These are phyloP conservation scores for Caerostris extrusa DNA, from an alignment of 1,140 invertebrate species.

Conservation along the genomic window DNA sequence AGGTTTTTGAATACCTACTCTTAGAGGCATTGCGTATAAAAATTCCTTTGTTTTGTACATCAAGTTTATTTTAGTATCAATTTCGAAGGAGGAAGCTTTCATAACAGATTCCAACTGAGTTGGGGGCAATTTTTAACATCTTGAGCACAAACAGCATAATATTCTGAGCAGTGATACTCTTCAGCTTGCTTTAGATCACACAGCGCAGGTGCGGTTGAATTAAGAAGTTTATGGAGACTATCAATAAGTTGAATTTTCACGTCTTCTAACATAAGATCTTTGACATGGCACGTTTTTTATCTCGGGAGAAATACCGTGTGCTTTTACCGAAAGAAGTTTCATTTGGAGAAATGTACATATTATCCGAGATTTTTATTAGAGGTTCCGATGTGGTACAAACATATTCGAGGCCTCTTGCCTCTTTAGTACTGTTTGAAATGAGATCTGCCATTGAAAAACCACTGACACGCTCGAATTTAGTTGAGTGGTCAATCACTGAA, in stretches of 20 bases:
- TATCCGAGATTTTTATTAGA: conserved; percentile 1
- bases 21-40: not conserved
- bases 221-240: not conserved
- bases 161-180: not conserved
- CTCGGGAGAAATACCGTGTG: not conserved
- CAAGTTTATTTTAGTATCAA: not conserved
- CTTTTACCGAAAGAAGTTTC: not conserved
- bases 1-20: not conserved
- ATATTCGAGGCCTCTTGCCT: conserved; percentile 3
- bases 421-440: not conserved
- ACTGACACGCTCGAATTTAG: not conserved
- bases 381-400: not conserved
- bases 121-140: not conserved
- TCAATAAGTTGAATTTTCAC: not conserved
- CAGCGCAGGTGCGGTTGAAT: not conserved
- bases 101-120: conserved; percentile 14
- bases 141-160: not conserved
- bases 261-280: not conserved
- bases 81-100: not conserved
- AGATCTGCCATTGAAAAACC: not conserved
- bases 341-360: not conserved
- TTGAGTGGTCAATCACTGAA: not conserved
- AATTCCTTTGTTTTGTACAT: not conserved
- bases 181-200: not conserved
- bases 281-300: not conserved